Base-by-base conservation (phyloP, 1,140 invertebrate species). In the Camponotus floridanus region DNA sequence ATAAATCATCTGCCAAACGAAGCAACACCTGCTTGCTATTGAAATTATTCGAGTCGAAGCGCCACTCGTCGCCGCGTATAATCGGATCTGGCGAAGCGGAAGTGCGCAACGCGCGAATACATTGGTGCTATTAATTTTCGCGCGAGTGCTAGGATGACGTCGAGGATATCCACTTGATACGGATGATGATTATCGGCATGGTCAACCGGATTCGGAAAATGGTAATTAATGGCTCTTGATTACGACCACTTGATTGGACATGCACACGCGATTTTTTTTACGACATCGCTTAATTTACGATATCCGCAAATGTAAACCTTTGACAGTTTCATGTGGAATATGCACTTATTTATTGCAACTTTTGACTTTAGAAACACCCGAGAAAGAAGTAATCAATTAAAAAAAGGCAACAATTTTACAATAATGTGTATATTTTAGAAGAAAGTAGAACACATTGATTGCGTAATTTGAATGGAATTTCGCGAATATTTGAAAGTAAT, bases 261-360 rank as follows among this genome's bases (percentile, higher is more conserved):
- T 48, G 51, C 57, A 31, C 39, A n/a, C 11, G 5, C 6, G 13
- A 9, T 21, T 76, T 45, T 39, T 3, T 48, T 45, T 45, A 42
- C 65, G 33, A 55, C 48, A 11, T 71, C 57, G 21, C 31, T 18
- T 68, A 71, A 84, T 87, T 85, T 70, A 71, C 55, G 80, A 67
- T 62, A 57, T 26, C 26, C 26, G 26, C 26, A 26, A 39, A 2
- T 18, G 36, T 48, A 61, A 51, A 51, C 55, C 55, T 73, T 71
- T 80, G 64, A 57, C 21, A 36, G 26, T 71, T 71, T 67, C 21
- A 26, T 26, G 1, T 1, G 67, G 33, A 55, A 76, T 73, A 55
- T 73, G 45, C 61, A 45, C 55, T 85, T 85, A 78, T 76, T 76
- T 85, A 76, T 76, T 45, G 57, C 13, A 21, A 73, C 68, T 73